Conservation (phyloP, 2,888 invertebrate genomes). For the Galeopsomyia nigrocyanea region DNA sequence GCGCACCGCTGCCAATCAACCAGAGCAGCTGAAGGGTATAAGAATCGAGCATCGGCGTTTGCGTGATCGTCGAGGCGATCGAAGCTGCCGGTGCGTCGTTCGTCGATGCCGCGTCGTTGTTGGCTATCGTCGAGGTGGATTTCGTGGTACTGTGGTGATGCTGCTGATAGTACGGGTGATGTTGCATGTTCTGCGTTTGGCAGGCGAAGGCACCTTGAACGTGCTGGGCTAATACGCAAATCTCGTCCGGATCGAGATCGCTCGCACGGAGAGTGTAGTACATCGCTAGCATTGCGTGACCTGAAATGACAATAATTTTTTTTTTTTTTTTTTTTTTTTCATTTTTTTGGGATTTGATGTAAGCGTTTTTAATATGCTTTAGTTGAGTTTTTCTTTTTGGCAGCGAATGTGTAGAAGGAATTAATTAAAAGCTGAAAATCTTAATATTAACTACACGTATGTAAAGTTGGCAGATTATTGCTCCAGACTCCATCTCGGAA, state of each 20-base stretch:
- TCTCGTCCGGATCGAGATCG: constrained; percentile 79
- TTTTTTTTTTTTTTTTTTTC: neutral
- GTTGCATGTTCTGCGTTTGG: constrained; percentile 39
- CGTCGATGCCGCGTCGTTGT: neutral
- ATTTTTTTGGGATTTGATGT: too few species aligned
- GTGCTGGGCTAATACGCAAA: constrained; percentile 76
- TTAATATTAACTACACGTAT: too few species aligned
- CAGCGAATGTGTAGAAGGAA: too few species aligned
- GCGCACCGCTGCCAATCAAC: constrained; percentile 78
- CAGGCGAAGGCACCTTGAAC: constrained; percentile 58
- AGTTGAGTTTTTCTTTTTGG: too few species aligned
- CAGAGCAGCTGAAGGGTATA: constrained; percentile 82
- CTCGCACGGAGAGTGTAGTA: constrained; percentile 81
- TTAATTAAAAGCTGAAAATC: too few species aligned
- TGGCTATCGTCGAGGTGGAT: constrained; percentile 21
- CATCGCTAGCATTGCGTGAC: constrained; percentile 91
- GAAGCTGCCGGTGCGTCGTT: neutral
- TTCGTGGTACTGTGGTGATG: constrained; percentile 23
- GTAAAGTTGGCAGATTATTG: too few species aligned
- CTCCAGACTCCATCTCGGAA: too few species aligned
- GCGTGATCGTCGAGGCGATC: constrained; percentile 52
- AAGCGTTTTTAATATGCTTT: too few species aligned
- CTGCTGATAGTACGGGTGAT: constrained; percentile 36
- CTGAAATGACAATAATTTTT: neutral
- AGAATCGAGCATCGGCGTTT: constrained; percentile 67